These are phyloP conservation scores for Eledone cirrhosa DNA, from an alignment of 2,888 invertebrate genomes.

Conservation along the genomic window DNA sequence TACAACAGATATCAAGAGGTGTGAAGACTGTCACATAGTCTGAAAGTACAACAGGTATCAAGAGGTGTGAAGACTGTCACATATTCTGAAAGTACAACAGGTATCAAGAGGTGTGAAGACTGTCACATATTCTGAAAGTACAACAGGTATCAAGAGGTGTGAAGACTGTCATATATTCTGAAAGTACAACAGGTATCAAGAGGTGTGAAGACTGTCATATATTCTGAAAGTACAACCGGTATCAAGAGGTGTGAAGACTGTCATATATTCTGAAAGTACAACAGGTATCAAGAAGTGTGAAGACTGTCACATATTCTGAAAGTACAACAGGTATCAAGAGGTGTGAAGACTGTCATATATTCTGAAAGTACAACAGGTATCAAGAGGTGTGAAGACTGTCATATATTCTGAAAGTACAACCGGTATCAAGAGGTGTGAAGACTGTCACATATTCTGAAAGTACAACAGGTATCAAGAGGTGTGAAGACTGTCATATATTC, in stretches of 20 bases:
- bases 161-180: conserved; percentile 82
- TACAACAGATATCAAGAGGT: conserved; percentile 76
- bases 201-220: conserved; percentile 84
- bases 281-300: conserved; percentile 41
- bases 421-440: conserved; percentile 73
- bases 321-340: conserved; percentile 50
- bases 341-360: conserved; percentile 86
- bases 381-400: conserved; percentile 81
- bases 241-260: conserved; percentile 76
- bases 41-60: conserved; percentile 29
- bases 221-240: conserved; percentile 66
- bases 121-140: conserved; percentile 77
- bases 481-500: conserved; percentile 83
- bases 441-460: conserved; percentile 78
- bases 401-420: conserved; percentile 70
- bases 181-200: neutral
- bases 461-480: conserved; percentile 67
- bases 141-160: conserved; percentile 69
- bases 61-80: conserved; percentile 84
- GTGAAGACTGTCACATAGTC: conserved; percentile 83
- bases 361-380: conserved; percentile 38
- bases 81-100: conserved; percentile 67
- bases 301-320: conserved; percentile 81
- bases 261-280: conserved; percentile 75
- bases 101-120: conserved; percentile 74